A percentile compares a stretch with the other conserved stretches of the same genome.
Conservation (phyloP, 2,888 invertebrate species). For the Zygaena filipendulae region DNA sequence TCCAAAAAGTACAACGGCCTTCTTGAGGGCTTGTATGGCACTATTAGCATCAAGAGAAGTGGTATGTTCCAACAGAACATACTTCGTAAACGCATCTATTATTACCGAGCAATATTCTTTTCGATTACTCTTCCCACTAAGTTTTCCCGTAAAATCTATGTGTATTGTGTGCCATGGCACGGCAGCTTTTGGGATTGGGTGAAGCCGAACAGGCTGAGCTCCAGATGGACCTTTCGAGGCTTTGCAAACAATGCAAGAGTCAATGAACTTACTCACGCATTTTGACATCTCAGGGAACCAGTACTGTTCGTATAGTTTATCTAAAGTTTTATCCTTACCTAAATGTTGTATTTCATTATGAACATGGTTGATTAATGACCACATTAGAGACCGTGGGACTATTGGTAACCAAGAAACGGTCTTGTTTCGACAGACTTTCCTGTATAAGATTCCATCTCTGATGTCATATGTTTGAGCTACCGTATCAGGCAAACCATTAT, state of each 20-base stretch:
- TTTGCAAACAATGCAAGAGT: no score
- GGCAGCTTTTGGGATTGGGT: conserved; percentile 9
- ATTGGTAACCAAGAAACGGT: conserved; percentile 8
- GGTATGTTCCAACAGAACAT: conserved; percentile 15
- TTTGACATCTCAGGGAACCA: no score
- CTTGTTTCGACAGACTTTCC: conserved; percentile 10
- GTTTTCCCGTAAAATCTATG: conserved; percentile 18
- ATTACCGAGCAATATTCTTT: conserved; percentile 19
- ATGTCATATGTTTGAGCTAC: conserved; percentile 11
- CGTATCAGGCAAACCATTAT: conserved; percentile 4
- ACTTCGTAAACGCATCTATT: conserved; percentile 19
- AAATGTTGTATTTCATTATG: conserved; percentile 13
- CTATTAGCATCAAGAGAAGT: conserved; percentile 2
- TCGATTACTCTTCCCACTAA: conserved; percentile 19
- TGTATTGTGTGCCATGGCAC: conserved; percentile 20
- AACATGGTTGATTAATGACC: conserved; percentile 10
- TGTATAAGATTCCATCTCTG: conserved; percentile 7
- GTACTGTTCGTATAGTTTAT: conserved; percentile 14
- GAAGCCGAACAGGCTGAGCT: conserved; percentile 9
- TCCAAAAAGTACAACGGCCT: conserved; percentile 13
- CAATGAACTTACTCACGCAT: no score
- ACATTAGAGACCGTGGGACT: conserved; percentile 9
- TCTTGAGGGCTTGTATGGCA: conserved; percentile 13
- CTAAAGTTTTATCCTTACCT: conserved; percentile 15
- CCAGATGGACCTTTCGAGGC: conserved; percentile 11